phyloP scores from a whole-genome alignment of 1,140 invertebrate species.

The Drosophila pruinosa region DNA sequence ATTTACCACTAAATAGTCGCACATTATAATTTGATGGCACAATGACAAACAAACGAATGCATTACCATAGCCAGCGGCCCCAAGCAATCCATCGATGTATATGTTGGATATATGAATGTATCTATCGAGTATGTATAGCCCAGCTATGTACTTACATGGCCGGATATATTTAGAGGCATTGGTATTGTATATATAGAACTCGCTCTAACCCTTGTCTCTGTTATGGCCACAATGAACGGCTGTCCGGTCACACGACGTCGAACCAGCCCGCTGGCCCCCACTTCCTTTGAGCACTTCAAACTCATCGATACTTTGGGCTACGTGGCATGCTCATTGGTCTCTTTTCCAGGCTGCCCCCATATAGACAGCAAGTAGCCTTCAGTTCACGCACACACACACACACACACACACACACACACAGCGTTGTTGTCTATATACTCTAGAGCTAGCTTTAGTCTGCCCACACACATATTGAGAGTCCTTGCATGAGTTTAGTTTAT shows the following conservation, averaged over 20 bases:
- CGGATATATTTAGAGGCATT: constrained; percentile 18
- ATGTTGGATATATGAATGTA: not conserved
- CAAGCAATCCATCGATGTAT: not conserved
- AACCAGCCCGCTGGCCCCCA: not conserved
- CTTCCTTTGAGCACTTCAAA: constrained; percentile 58
- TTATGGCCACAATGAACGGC: constrained; percentile 63
- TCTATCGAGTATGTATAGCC: constrained; percentile 23
- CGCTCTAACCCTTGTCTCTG: constrained; percentile 42
- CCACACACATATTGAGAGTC: constrained; percentile 32
- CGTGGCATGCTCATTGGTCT: constrained; percentile 73
- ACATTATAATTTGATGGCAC: constrained; percentile 80
- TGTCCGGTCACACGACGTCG: constrained; percentile 70
- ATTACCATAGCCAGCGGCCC: constrained; percentile 1
- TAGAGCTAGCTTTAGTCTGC: constrained; percentile 44
- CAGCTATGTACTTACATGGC: constrained; percentile 6
- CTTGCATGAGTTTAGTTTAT: constrained; percentile 73
- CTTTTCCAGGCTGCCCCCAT: constrained; percentile 59
- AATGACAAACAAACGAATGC: constrained; percentile 52
- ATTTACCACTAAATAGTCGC: constrained; percentile 77
- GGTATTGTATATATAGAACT: constrained; percentile 22
- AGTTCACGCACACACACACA: constrained; percentile 32
- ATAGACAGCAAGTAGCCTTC: constrained; percentile 28
- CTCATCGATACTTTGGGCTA: constrained; percentile 77
- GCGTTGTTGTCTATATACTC: constrained; percentile 40
- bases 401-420: not conserved